phyloP scores from a whole-genome alignment of 2,888 invertebrate genomes.

The Tricholauxania praeusta region DNA sequence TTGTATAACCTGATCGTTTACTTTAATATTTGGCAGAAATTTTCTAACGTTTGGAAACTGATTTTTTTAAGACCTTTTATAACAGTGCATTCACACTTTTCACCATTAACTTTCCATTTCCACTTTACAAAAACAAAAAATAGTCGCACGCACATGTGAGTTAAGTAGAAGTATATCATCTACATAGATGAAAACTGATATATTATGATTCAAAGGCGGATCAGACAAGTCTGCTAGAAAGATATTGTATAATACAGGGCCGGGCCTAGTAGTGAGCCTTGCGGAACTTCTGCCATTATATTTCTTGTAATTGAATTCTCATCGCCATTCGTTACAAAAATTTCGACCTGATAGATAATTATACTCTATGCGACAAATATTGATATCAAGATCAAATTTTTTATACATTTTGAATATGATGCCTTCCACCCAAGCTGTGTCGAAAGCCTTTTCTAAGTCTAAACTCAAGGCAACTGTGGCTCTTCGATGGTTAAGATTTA shows the following conservation, averaged over 20 bases:
- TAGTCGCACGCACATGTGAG: too few species aligned
- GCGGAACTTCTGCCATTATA: neutral
- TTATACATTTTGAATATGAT: too few species aligned
- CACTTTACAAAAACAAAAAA: too few species aligned
- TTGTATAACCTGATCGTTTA: neutral
- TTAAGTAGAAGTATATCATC: too few species aligned
- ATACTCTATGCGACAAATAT: neutral
- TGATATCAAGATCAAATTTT: neutral
- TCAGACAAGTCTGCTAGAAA: neutral
- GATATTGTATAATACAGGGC: neutral
- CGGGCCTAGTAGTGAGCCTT: conserved; percentile 2
- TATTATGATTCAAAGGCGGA: neutral
- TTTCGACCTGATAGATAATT: neutral
- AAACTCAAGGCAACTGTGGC: neutral
- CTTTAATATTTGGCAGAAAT: neutral
- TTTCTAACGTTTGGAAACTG: neutral
- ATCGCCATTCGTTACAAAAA: neutral
- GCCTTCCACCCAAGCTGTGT: neutral
- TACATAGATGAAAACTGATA: too few species aligned
- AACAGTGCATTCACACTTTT: too few species aligned
- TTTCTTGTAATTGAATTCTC: neutral
- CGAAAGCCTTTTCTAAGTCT: conserved; percentile 5
- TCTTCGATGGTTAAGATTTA: neutral
- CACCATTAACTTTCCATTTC: too few species aligned
- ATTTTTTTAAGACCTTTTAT: too few species aligned